These are phyloP conservation scores for Mnemiopsis leidyi DNA, from an alignment of 37 sponge, comb jelly and placozoan species.

Conservation along the genomic window DNA sequence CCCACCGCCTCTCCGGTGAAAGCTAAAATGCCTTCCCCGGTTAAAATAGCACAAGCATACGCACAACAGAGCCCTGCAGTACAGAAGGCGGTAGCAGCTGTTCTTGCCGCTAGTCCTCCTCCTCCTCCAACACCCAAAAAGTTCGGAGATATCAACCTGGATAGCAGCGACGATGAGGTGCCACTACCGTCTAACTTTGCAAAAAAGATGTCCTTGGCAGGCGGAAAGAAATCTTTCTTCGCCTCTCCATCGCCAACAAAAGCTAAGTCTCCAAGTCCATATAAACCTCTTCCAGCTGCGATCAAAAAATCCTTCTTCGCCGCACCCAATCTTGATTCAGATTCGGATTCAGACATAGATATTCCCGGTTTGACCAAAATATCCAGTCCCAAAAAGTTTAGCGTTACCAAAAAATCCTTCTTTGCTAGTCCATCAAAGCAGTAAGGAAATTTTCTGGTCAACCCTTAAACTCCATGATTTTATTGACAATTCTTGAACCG, in stretches of 20 bases:
- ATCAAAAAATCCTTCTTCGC: conserved; percentile 60
- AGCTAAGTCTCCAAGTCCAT: conserved; percentile 4
- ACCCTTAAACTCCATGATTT: too few relatives aligned
- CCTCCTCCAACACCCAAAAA: conserved; percentile 7
- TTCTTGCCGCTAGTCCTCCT: background rate
- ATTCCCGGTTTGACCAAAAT: background rate
- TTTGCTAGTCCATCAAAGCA: background rate
- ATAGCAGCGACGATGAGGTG: conserved; percentile 22
- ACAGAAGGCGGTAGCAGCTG: conserved; percentile 21
- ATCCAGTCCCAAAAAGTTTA: background rate
- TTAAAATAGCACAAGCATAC: background rate
- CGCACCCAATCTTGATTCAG: background rate
- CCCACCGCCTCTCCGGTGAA: conserved; percentile 14
- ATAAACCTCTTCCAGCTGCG: background rate
- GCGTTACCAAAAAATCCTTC: background rate
- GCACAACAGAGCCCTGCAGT: background rate
- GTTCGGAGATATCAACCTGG: conserved; percentile 38
- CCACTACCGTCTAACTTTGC: conserved; percentile 27
- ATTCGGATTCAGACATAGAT: background rate
- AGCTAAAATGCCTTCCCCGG: conserved; percentile 16
- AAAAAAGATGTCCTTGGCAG: background rate
- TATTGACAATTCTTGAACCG: too few relatives aligned
- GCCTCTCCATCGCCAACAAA: background rate
- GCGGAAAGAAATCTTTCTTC: conserved; percentile 54
- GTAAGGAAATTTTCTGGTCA: too few relatives aligned